A percentile compares a stretch with the other conserved stretches of the same genome.
Evolutionary conservation across 2,113 vertebrate species (phyloP).

Genomic region (Poecilia latipinna): DNA sequence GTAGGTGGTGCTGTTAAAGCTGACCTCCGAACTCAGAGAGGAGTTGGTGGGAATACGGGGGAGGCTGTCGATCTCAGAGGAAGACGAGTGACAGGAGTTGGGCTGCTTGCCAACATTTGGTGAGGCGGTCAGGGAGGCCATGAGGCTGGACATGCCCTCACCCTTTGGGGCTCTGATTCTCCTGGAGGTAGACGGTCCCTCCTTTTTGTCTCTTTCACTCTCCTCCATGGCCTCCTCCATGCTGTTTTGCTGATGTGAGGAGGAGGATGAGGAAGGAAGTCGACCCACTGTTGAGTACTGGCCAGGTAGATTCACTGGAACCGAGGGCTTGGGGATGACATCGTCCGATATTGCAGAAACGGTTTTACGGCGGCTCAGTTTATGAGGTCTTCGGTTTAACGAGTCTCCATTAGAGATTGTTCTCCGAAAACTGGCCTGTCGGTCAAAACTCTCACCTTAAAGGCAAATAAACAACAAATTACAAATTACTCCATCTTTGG

Average conservation of each 20-base stretch:
- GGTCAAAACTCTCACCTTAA: conserved; percentile 96
- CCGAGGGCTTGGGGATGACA: conserved; percentile 81
- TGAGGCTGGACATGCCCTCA: conserved; percentile 89
- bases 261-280: conserved; percentile 64
- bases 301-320: conserved; percentile 75
- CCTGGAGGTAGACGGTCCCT: conserved; percentile 81
- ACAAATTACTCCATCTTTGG: too few species aligned
- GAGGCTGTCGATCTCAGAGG: conserved; percentile 75
- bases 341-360: conserved; percentile 87
- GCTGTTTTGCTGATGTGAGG: conserved; percentile 58
- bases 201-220: conserved; percentile 49
- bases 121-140: conserved; percentile 87
- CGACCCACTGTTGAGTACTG: conserved; percentile 83
- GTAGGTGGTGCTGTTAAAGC: conserved; percentile 63
- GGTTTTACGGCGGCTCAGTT: conserved; percentile 91
- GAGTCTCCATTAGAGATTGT: conserved; percentile 89
- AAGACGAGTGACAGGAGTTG: conserved; percentile 71
- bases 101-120: conserved; percentile 63
- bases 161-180: conserved; percentile 91
- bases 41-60: conserved; percentile 42
- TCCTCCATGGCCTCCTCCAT: conserved; percentile 73
- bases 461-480: conserved; percentile 25
- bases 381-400: conserved; percentile 86
- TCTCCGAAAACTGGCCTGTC: conserved; percentile 93
- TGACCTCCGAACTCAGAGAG: conserved; percentile 75